A percentile compares a stretch with the other conserved stretches of the same genome.
Evolutionary conservation across 2,113 vertebrate species (phyloP).

Genomic region (Chionodraco myersi): DNA sequence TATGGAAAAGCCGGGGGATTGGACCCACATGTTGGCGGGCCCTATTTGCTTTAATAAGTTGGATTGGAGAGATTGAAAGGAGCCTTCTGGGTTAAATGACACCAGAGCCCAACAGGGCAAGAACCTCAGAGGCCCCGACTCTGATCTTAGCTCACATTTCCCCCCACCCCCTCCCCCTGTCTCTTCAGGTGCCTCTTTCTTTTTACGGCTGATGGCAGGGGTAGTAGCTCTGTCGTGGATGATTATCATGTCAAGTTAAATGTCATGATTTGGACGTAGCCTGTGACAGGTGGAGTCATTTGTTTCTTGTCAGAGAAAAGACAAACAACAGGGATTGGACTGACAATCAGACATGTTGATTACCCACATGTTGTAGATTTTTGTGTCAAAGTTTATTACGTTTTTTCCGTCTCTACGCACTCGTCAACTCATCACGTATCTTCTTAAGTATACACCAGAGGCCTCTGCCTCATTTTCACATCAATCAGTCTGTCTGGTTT

Average conservation of each 20-base stretch:
- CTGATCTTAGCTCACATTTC: conserved; percentile 51
- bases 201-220: conserved; percentile 8
- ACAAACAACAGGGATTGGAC: conserved; percentile 61
- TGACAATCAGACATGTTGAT: conserved; percentile 61
- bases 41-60: conserved; percentile 81
- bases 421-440: conserved; percentile 5
- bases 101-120: conserved; percentile 64
- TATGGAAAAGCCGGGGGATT: conserved; percentile 60
- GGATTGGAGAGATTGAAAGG: conserved; percentile 68
- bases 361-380: conserved; percentile 34
- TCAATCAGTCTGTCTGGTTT: conserved; percentile 26
- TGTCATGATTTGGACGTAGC: conserved; percentile 34
- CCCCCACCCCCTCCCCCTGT: not conserved
- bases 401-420: conserved; percentile 28
- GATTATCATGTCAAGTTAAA: conserved; percentile 70
- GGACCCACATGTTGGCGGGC: conserved; percentile 74
- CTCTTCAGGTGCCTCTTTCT: conserved; percentile 50
- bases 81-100: conserved; percentile 74
- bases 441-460: not conserved
- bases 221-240: conserved; percentile 31
- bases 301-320: conserved; percentile 69
- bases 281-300: conserved; percentile 64
- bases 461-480: conserved; percentile 18
- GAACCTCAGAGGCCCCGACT: conserved; percentile 48
- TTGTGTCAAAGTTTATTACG: conserved; percentile 48